Evolutionary conservation across 2,888 invertebrate genomes (phyloP).

Genomic region (Panzeria rudis): DNA sequence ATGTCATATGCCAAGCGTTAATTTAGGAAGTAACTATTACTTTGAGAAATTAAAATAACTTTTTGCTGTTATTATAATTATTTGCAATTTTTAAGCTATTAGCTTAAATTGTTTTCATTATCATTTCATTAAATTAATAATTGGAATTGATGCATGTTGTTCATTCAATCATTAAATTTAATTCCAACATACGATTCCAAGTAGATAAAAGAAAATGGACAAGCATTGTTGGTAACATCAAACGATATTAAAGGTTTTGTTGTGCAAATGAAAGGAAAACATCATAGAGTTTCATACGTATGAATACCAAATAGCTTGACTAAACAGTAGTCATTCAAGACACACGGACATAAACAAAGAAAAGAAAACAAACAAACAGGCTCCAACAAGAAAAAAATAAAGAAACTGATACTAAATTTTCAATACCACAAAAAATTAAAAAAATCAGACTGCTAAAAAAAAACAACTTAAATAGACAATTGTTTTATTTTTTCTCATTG

Average conservation of each 20-base stretch:
- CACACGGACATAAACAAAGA: background rate
- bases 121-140: background rate
- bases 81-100: too few species aligned
- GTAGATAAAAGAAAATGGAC: background rate
- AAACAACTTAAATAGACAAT: slow-evolving; percentile 53
- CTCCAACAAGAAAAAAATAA: background rate
- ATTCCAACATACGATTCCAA: background rate
- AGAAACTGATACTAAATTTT: slow-evolving; percentile 57
- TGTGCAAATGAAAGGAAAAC: too few species aligned
- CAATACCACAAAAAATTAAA: slow-evolving; percentile 44
- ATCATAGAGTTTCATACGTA: background rate
- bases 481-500: slow-evolving; percentile 47
- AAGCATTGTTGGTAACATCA: background rate
- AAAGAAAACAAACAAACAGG: slow-evolving; percentile 23
- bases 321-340: background rate
- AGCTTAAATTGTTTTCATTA: background rate
- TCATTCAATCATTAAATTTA: slow-evolving; percentile 20
- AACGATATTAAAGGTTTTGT: too few species aligned
- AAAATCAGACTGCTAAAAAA: slow-evolving; percentile 6
- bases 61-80: too few species aligned
- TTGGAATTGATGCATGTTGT: background rate
- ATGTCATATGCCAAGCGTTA: too few species aligned
- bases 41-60: background rate
- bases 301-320: background rate
- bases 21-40: background rate